A percentile compares a stretch with the other conserved stretches of the same genome.
Evolutionary conservation across 2,797 vertebrate genomes (phyloP).

Genomic region (Somateria mollissima): DNA sequence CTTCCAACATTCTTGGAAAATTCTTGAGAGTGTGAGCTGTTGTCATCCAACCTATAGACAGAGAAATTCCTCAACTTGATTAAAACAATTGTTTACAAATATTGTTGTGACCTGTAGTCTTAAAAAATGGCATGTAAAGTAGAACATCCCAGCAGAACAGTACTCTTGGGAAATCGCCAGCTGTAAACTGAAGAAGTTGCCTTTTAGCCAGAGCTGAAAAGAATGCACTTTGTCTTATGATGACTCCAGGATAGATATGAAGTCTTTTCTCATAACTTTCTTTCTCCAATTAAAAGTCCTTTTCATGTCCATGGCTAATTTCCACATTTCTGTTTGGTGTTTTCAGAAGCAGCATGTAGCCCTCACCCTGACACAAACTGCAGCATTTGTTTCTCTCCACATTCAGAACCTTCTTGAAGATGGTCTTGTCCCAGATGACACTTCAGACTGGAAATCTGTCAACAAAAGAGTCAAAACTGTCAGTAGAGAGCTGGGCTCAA

Average conservation of each 20-base stretch:
- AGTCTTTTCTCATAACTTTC: not conserved
- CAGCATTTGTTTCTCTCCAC: not conserved
- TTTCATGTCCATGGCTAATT: not conserved
- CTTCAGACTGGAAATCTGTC: not conserved
- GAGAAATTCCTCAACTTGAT: not conserved
- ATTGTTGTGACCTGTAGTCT: not conserved
- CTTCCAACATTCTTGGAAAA: not conserved
- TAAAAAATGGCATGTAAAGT: not conserved
- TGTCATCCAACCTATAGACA: not conserved
- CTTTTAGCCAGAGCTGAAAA: not conserved
- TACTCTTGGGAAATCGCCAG: not conserved
- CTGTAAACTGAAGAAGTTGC: not conserved
- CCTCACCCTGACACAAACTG: not conserved
- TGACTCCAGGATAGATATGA: not conserved
- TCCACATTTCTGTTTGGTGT: not conserved
- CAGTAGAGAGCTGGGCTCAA: not conserved
- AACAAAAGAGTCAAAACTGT: not conserved
- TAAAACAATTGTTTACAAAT: not conserved
- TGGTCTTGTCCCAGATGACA: not conserved
- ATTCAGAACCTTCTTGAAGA: not conserved
- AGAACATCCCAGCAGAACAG: not conserved
- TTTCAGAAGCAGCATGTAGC: not conserved
- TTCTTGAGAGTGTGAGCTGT: not conserved
- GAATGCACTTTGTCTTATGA: not conserved
- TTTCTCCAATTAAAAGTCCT: not conserved